Evolutionary conservation across 2,797 vertebrate species (phyloP).

Genomic region (Scyliorhinus canicula): DNA sequence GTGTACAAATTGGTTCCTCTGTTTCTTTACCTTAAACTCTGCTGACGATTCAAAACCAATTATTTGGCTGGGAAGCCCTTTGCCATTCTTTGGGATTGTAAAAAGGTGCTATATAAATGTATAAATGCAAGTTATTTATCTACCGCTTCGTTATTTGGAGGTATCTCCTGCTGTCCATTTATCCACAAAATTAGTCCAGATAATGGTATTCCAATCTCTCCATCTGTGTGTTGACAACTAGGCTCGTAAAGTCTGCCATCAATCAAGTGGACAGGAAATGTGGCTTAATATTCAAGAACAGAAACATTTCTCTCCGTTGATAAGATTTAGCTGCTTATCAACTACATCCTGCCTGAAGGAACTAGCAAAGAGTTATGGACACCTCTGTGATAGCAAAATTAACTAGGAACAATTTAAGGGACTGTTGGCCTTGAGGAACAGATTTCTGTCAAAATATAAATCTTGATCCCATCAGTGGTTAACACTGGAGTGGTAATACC

Average conservation of each 20-base stretch:
- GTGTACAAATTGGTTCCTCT: not conserved
- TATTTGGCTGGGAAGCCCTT: not conserved
- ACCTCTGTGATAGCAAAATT: not conserved
- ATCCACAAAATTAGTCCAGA: not conserved
- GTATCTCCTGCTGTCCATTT: not conserved
- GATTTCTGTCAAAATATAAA: conserved; percentile 25
- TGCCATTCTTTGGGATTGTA: not conserved
- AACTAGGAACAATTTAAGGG: not conserved
- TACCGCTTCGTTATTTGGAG: not conserved
- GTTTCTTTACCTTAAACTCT: not conserved
- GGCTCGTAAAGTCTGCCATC: not conserved
- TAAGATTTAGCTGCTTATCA: conserved; percentile 17
- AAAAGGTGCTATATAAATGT: not conserved
- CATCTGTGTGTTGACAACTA: not conserved
- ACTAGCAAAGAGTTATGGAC: not conserved
- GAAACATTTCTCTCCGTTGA: not conserved
- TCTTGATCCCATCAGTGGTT: conserved; percentile 6
- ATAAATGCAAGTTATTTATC: not conserved
- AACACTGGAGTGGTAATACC: not conserved
- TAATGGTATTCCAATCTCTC: not conserved
- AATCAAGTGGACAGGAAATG: not conserved
- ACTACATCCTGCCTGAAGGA: conserved; percentile 1
- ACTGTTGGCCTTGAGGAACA: not conserved
- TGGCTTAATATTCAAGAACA: not conserved
- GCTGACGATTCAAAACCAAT: not conserved